A percentile compares a stretch with the other conserved stretches of the same genome.
These are phyloP conservation scores for Drosophila trichaetosa DNA, from an alignment of 2,888 invertebrate genomes.

Conservation along the genomic window DNA sequence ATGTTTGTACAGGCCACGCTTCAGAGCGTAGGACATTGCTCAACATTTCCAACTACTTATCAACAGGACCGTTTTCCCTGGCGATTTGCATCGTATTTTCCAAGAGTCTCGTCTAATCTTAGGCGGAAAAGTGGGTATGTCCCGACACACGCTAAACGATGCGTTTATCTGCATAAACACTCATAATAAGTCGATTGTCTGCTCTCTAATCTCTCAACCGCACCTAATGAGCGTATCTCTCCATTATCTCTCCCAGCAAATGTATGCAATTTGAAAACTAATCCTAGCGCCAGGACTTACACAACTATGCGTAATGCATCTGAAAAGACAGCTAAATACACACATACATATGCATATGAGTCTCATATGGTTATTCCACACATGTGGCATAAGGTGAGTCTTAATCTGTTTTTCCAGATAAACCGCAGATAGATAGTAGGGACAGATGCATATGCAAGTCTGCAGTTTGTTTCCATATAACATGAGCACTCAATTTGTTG, in stretches of 20 bases:
- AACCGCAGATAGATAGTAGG: slow-evolving; percentile 35
- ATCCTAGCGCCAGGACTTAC: slow-evolving; percentile 77
- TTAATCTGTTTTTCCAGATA: slow-evolving; percentile 69
- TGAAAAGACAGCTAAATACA: slow-evolving; percentile 21
- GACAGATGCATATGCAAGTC: slow-evolving; percentile 21
- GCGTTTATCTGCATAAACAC: slow-evolving; percentile 82
- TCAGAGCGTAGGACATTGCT: slow-evolving; percentile 33
- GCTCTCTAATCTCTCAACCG: slow-evolving; percentile 66
- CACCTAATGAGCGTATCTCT: slow-evolving; percentile 67
- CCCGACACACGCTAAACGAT: slow-evolving; percentile 82
- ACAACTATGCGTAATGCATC: slow-evolving; percentile 60
- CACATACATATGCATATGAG: neutral
- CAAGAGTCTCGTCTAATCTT: slow-evolving; percentile 64
- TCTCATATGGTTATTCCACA: slow-evolving; percentile 45
- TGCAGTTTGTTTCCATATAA: slow-evolving; percentile 1
- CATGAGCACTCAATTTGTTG: slow-evolving; percentile 1
- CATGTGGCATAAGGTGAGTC: slow-evolving; percentile 55
- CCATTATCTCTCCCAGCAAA: slow-evolving; percentile 66
- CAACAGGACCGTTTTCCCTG: slow-evolving; percentile 16
- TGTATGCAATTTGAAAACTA: slow-evolving; percentile 60
- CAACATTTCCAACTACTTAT: slow-evolving; percentile 62
- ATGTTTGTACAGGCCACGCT: slow-evolving; percentile 60
- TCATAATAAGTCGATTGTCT: slow-evolving; percentile 81
- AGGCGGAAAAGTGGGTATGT: slow-evolving; percentile 82
- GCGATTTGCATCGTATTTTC: slow-evolving; percentile 61